phyloP scores from a whole-genome alignment of 2,113 vertebrate genomes.

The Dasyurus viverrinus region DNA sequence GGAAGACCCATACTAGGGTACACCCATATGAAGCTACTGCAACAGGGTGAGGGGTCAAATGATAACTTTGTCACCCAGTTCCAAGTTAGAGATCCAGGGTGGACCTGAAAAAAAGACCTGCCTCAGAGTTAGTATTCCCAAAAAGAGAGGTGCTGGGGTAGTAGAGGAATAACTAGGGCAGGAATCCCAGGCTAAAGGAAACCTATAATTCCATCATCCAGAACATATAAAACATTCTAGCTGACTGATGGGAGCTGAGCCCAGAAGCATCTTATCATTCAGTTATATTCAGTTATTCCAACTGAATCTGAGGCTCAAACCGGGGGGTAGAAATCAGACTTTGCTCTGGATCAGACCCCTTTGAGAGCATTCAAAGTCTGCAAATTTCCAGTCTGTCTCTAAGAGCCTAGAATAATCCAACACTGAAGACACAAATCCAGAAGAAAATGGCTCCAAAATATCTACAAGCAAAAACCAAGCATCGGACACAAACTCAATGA shows the following conservation, averaged over 20 bases:
- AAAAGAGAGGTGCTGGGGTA: neutral
- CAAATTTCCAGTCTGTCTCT: neutral
- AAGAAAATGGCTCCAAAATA: neutral
- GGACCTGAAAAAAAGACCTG: neutral
- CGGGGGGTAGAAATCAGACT: neutral
- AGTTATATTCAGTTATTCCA: neutral
- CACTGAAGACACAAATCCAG: neutral
- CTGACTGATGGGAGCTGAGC: neutral
- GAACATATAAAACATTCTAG: neutral
- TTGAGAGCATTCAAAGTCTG: neutral
- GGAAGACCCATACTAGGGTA: neutral
- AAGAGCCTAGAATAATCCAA: neutral
- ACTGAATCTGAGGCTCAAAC: neutral
- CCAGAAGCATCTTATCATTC: neutral
- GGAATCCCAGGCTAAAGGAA: neutral
- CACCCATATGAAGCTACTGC: neutral
- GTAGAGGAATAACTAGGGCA: neutral
- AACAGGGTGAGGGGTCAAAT: neutral
- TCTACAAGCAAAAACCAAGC: neutral
- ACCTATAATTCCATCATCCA: neutral
- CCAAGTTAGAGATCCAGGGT: neutral
- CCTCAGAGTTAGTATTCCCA: neutral
- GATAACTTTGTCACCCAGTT: neutral
- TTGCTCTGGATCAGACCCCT: neutral
- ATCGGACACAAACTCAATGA: neutral